Evolutionary conservation across 1,140 invertebrate genomes (phyloP).

Genomic region (Drosophila malerkotliana): DNA sequence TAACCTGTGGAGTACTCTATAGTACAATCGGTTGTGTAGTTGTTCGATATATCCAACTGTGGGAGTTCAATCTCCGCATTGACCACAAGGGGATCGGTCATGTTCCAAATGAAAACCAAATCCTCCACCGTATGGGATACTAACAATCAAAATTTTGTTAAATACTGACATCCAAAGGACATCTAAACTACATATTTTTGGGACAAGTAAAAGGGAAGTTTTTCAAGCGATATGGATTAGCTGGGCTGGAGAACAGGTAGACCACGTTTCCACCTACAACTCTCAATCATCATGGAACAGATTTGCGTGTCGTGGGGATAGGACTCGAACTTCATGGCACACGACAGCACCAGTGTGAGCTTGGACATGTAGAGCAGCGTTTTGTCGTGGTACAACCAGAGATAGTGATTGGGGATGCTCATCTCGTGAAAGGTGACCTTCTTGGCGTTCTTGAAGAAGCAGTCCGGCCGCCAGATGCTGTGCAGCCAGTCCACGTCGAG

Average conservation of each 20-base stretch:
- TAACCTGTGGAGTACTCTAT: slow-evolving; percentile 93
- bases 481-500: slow-evolving; percentile 95
- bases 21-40: slow-evolving; percentile 94
- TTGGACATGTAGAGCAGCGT: slow-evolving; percentile 96
- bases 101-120: slow-evolving; percentile 94
- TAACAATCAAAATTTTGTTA: slow-evolving; percentile 71
- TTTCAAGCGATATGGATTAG: slow-evolving; percentile 2
- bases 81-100: slow-evolving; percentile 93
- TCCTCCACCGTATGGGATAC: slow-evolving; percentile 94
- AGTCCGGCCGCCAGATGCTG: slow-evolving; percentile 95
- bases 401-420: slow-evolving; percentile 96
- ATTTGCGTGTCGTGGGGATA: slow-evolving; percentile 96
- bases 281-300: slow-evolving; percentile 96
- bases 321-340: slow-evolving; percentile 96
- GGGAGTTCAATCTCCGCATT: slow-evolving; percentile 94
- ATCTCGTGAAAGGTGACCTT: slow-evolving; percentile 97
- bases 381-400: slow-evolving; percentile 96
- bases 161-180: slow-evolving; percentile 27
- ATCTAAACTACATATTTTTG: slow-evolving; percentile 9
- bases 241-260: background rate
- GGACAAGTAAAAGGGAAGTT: background rate
- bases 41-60: slow-evolving; percentile 93
- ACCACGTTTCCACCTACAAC: slow-evolving; percentile 86
- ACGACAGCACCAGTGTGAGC: slow-evolving; percentile 94
- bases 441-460: slow-evolving; percentile 97